Conservation (phyloP, 2,888 invertebrate species). For the Drosophila mettleri region DNA sequence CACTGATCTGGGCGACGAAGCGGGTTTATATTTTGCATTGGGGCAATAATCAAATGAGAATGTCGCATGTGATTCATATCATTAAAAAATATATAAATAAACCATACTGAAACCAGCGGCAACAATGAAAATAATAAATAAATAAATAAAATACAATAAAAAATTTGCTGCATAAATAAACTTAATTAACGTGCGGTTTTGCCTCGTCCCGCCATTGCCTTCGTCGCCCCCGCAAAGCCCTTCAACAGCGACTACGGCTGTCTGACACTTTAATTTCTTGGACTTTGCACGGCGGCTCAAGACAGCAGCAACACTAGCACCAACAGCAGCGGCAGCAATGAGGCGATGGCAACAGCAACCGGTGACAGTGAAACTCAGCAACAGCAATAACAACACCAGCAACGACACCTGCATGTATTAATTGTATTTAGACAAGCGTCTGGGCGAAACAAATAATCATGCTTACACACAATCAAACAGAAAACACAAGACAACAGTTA, state of each 20-base stretch:
- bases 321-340: conserved; percentile 17
- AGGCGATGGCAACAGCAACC: conserved; percentile 24
- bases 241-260: conserved; percentile 38
- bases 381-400: conserved; percentile 20
- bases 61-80: conserved; percentile 78
- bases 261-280: conserved; percentile 75
- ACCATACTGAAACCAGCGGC: conserved; percentile 50
- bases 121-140: conserved; percentile 44
- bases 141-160: conserved; percentile 29
- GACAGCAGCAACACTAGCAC: conserved; percentile 50
- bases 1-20: conserved; percentile 44
- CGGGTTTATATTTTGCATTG: conserved; percentile 28
- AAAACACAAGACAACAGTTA: conserved; percentile 30
- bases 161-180: conserved; percentile 75
- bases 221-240: conserved; percentile 18
- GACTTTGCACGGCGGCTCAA: conserved; percentile 80
- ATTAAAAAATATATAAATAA: conserved; percentile 66
- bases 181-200: conserved; percentile 77
- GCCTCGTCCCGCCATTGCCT: conserved; percentile 22
- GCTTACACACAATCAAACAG: conserved; percentile 12
- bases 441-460: conserved; percentile 50
- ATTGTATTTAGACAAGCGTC: conserved; percentile 62
- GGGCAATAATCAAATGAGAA: conserved; percentile 39
- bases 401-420: conserved; percentile 61
- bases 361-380: conserved; percentile 57